Conservation (phyloP, 1,140 invertebrate species). For the Drosophila orena region DNA sequence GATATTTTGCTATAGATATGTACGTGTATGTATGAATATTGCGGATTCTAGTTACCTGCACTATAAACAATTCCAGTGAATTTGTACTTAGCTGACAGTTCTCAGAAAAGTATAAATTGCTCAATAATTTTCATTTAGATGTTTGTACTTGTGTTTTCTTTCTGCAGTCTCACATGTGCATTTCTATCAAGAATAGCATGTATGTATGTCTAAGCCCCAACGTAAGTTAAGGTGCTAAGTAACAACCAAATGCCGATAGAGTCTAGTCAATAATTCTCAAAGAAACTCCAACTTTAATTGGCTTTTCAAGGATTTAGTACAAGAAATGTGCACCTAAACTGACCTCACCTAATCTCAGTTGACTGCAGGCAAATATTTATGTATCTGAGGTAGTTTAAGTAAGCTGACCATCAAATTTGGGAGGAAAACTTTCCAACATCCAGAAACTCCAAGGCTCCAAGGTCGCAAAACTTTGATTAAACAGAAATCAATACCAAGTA, state of each 20-base stretch:
- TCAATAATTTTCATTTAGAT: not conserved
- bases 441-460: constrained; percentile 39
- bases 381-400: constrained; percentile 12
- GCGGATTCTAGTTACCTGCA: not conserved
- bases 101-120: constrained; percentile 2
- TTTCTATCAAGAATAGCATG: too few relatives aligned
- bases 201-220: not conserved
- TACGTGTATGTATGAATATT: not conserved
- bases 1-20: too few relatives aligned
- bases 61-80: constrained; percentile 16
- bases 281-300: constrained; percentile 24
- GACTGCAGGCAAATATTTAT: constrained; percentile 39
- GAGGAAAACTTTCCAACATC: constrained; percentile 32
- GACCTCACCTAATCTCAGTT: constrained; percentile 39
- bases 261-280: not conserved
- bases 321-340: constrained; percentile 15
- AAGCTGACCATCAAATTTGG: constrained; percentile 39
- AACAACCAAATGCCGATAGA: constrained; percentile 8
- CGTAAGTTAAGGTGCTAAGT: constrained; percentile 1
- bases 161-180: not conserved
- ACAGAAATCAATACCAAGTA: not conserved
- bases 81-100: not conserved
- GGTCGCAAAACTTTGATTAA: constrained; percentile 51
- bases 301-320: not conserved
- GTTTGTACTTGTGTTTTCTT: not conserved